Base-by-base conservation (phyloP, 2,888 invertebrate genomes). In the Drosophila birchii region DNA sequence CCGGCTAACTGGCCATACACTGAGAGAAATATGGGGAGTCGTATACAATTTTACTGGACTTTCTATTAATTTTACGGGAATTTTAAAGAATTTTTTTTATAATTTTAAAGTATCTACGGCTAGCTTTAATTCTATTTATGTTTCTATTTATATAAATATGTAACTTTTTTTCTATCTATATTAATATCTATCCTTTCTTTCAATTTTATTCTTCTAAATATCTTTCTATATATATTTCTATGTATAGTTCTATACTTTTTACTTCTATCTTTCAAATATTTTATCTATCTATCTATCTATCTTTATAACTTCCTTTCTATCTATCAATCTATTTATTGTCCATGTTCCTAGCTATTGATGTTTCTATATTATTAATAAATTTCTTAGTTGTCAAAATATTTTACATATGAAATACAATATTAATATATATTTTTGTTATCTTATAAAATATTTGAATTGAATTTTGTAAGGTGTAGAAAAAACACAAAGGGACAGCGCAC, bases 1-100 rank as follows among this genome's bases (percentile, higher is more conserved):
- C 84, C 84, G 83, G 79, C 57, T 69, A 56, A 47, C 68, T 58
- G 61, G 54, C 56, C 18, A 6, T 62, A 5, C 64, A 66, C 64
- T 32, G 8, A 3, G n/a, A 43, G 34, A 41, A 64, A 39, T 44
- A 20, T 20, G 49, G 2, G 26, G 8, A 12, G 9, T 3, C 11
- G 11, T 3, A 6, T 1, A 9, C 0, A 2, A 3, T 11, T 32
- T 1, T 23, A 16, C 8, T 0, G 23, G 8, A 16, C 8, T 1
- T 16, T 32, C 34, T 34, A 34, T 12, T 34, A 3, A 0, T 34
- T n/a, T 1, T 12, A 1, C 14, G 1, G 8, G 11, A 4, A 32
- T n/a, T 18, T 9, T n/a, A 3, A n/a, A 16, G 4, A 6, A 1
- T 9, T 36, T n/a, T 20, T 26, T 16, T 26, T 5, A 0, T 26